Conservation (phyloP, 2,113 vertebrate species). For the Siphamia tubifer region DNA sequence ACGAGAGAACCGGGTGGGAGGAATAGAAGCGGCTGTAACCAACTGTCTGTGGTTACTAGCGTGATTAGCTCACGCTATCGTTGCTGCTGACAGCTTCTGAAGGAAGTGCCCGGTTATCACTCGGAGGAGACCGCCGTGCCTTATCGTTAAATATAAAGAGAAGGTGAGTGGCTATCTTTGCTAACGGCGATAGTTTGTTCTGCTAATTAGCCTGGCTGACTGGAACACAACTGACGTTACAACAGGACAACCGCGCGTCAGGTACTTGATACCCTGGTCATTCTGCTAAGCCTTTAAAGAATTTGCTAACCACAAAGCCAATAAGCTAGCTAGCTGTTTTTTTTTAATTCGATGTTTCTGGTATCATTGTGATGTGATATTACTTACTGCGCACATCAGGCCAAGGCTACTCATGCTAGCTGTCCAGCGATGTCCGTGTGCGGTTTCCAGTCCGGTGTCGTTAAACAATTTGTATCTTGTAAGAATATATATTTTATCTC, state of each 20-base stretch:
- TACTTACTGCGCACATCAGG: background rate
- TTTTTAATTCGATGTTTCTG: background rate
- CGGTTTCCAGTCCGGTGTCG: constrained; percentile 12
- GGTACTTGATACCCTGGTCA: background rate
- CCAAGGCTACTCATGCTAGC: constrained; percentile 43
- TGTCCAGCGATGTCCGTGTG: constrained; percentile 4
- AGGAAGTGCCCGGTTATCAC: background rate
- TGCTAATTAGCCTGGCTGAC: constrained; percentile 59
- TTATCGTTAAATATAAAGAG: background rate
- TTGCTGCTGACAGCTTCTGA: background rate
- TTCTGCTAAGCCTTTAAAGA: background rate
- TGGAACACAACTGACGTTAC: background rate
- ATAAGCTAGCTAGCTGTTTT: background rate
- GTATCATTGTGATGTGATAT: background rate
- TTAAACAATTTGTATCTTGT: background rate
- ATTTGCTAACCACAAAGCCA: background rate
- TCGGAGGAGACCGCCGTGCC: background rate
- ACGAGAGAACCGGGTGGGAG: constrained; percentile 42
- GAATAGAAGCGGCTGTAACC: constrained; percentile 17
- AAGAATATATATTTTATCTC: background rate
- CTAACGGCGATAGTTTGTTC: background rate
- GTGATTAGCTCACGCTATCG: background rate
- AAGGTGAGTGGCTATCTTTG: constrained; percentile 31
- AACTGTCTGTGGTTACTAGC: background rate
- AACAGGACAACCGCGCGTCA: background rate